Base-by-base conservation (phyloP, 2,797 vertebrate genomes). In the Sebastes oblongus region DNA sequence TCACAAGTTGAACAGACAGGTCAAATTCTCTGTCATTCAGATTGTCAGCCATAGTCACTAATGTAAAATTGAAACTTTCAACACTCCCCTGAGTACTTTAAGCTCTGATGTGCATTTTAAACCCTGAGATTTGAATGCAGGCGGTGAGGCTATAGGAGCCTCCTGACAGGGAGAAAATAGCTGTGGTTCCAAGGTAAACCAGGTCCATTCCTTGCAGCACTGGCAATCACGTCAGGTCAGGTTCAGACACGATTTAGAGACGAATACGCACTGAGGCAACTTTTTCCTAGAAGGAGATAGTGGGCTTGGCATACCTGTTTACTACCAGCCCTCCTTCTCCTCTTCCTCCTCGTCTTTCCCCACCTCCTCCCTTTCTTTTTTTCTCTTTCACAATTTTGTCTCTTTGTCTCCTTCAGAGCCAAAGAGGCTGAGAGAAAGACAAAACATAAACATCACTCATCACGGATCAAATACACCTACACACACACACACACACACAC, bases 191-290 rank as follows among this genome's bases (percentile, higher is more conserved):
- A 78, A 81, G 42, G 1, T 85, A 77, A 91, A 89, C 78, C 72
- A 65, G 72, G 55, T 66, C 73, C 56, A 58, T 78, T 84, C 77
- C 71, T 68, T 25, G 66, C 39, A 78, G 75, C 34, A 1, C 69
- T 60, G 77, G 67, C 77, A 84, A 78, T 86, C 77, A 67, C 54
- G 61, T 85, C 84, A 72, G 77, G 66, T 87, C 88, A 82, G 72
- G 87, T 84, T 75, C 72, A 88, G 87, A 87, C 88, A 90, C 8
- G 86, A 92, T 81, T 85, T 83, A 82, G 59, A 83, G 77, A 75
- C 16, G 5, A 77, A 69, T 32, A 66, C 46, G 25, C 65, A 29
- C 9, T 77, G 75, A 89, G 29, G 71, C 68, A 83, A 82, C 68
- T 77, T 88, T 89, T 86, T 88, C 89, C 81, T 84, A 62, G 68